phyloP scores from a whole-genome alignment of 2,888 invertebrate species.

The Drosophila mercatorum region DNA sequence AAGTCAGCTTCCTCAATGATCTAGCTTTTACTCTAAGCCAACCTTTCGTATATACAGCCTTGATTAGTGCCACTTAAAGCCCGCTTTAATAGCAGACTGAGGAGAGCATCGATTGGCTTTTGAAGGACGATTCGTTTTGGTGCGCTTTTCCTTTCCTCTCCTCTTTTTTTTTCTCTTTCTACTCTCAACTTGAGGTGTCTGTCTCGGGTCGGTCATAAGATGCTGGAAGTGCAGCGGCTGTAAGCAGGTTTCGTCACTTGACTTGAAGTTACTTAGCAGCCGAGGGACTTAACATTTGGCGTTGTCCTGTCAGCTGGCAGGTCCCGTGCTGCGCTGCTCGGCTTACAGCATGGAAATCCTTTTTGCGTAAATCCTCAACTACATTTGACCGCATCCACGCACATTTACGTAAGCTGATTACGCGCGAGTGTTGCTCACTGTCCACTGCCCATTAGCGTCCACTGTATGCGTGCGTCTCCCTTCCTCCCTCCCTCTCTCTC shows the following conservation, averaged over 20 bases:
- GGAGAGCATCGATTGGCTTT: conserved; percentile 26
- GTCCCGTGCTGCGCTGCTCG: neutral
- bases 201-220: conserved; percentile 7
- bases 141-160: neutral
- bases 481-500: neutral
- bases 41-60: neutral
- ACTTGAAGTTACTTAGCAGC: conserved; percentile 47
- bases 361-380: conserved; percentile 63
- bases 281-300: conserved; percentile 45
- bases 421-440: conserved; percentile 44
- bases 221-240: conserved; percentile 23
- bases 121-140: conserved; percentile 11
- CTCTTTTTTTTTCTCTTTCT: neutral
- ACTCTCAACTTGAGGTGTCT: neutral
- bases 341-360: conserved; percentile 65
- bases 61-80: neutral
- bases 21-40: neutral
- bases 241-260: conserved; percentile 31
- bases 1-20: neutral
- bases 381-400: conserved; percentile 69
- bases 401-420: conserved; percentile 76
- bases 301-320: conserved; percentile 23
- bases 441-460: conserved; percentile 52
- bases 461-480: conserved; percentile 13
- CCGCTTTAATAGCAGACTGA: neutral